Conservation (phyloP, 2,888 invertebrate genomes). For the Cenopis cana region DNA sequence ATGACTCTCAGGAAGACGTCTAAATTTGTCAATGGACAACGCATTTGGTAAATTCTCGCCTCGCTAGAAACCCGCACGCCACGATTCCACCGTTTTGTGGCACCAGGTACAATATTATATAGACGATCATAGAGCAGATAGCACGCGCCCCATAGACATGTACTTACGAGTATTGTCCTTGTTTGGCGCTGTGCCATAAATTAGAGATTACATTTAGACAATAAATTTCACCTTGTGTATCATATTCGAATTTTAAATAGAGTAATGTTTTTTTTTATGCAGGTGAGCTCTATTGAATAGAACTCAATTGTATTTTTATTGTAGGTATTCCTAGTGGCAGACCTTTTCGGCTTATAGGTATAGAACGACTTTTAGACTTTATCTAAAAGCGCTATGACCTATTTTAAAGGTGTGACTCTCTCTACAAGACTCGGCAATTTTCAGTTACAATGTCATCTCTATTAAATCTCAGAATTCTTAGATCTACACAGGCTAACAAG, state of each 20-base stretch:
- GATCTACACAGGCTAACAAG: slow-evolving; percentile 55
- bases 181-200: slow-evolving; percentile 36
- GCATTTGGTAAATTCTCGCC: background rate
- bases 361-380: too few relatives aligned
- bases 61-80: background rate
- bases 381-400: too few relatives aligned
- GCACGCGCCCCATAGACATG: slow-evolving; percentile 52
- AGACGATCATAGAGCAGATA: slow-evolving; percentile 60
- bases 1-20: too few relatives aligned
- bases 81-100: background rate
- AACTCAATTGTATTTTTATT: too few relatives aligned
- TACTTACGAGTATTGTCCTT: slow-evolving; percentile 49
- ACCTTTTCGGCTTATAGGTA: too few relatives aligned
- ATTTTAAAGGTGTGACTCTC: too few relatives aligned
- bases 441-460: slow-evolving; percentile 41
- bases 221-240: too few relatives aligned
- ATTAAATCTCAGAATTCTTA: slow-evolving; percentile 48
- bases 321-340: too few relatives aligned
- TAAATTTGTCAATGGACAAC: slow-evolving; percentile 7
- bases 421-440: too few relatives aligned
- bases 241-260: too few relatives aligned
- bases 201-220: slow-evolving; percentile 2
- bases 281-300: too few relatives aligned
- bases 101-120: slow-evolving; percentile 52
- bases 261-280: too few relatives aligned